These are phyloP conservation scores for Synanthedon vespiformis DNA, from an alignment of 2,888 invertebrate species.

Conservation along the genomic window DNA sequence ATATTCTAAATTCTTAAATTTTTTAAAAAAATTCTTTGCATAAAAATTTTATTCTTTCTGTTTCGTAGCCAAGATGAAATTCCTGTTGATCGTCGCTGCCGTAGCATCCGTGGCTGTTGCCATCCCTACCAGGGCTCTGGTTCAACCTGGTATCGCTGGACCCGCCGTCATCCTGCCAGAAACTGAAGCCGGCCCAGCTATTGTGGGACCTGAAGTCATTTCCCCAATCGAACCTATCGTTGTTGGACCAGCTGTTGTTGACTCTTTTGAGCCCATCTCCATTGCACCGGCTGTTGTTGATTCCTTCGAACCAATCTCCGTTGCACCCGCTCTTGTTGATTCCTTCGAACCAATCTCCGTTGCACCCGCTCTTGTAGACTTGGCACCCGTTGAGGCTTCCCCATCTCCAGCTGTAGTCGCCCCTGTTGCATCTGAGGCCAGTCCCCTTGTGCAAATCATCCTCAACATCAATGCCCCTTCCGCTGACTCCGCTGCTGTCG, in stretches of 20 bases:
- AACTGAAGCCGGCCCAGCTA: background rate
- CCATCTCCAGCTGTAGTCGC: constrained; percentile 7
- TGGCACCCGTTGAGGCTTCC: constrained; percentile 6
- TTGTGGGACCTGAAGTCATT: constrained; percentile 7
- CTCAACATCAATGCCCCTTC: constrained; percentile 10
- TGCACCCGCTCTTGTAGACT: constrained; percentile 13
- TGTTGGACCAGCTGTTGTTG: constrained; percentile 6
- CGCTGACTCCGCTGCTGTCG: constrained; percentile 1
- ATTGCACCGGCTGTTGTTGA: constrained; percentile 8
- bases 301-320: constrained; percentile 2
- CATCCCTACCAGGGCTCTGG: constrained; percentile 2
- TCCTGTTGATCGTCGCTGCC: constrained; percentile 11
- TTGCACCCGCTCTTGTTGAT: constrained; percentile 8
- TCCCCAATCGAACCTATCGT: constrained; percentile 7
- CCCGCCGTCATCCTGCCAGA: background rate
- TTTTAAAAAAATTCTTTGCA: background rate
- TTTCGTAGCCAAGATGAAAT: constrained; percentile 7
- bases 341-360: constrained; percentile 12
- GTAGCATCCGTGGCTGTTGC: constrained; percentile 14
- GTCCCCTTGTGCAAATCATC: constrained; percentile 19
- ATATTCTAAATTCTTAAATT: too few relatives aligned
- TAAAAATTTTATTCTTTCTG: background rate
- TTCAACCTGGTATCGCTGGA: constrained; percentile 1
- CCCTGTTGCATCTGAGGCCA: constrained; percentile 4
- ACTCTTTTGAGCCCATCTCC: background rate